A percentile compares a stretch with the other conserved stretches of the same genome.
phyloP scores from a whole-genome alignment of 2,797 vertebrate genomes.

The Rhynchonycteris naso region DNA sequence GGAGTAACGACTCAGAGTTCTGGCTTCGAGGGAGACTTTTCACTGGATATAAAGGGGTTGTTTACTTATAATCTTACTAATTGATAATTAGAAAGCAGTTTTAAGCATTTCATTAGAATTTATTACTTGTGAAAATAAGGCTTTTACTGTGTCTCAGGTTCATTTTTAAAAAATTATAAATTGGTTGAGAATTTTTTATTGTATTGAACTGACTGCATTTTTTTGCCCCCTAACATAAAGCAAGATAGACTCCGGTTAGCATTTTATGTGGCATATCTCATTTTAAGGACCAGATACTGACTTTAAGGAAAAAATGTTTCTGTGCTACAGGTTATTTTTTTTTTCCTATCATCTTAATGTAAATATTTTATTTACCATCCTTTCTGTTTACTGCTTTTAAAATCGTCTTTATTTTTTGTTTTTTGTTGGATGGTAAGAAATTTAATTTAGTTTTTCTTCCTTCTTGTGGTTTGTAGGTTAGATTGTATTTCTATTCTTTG shows the following conservation, averaged over 20 bases:
- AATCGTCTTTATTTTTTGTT: neutral
- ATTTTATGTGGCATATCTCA: neutral
- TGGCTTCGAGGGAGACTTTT: neutral
- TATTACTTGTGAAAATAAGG: neutral
- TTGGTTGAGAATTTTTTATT: neutral
- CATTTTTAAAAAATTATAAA: slow-evolving; percentile 29
- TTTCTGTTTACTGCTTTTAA: neutral
- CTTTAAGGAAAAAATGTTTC: neutral
- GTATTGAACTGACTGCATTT: neutral
- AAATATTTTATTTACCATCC: neutral
- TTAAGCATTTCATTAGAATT: slow-evolving; percentile 24
- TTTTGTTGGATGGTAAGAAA: neutral
- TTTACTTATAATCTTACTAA: neutral
- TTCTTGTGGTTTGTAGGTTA: neutral
- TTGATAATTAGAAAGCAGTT: neutral
- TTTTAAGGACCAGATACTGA: neutral
- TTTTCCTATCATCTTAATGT: neutral
- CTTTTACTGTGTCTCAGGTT: slow-evolving; percentile 25
- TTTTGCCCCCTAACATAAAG: neutral
- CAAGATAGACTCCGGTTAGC: neutral
- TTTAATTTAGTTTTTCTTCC: neutral
- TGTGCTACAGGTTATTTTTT: neutral
- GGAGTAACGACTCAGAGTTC: neutral
- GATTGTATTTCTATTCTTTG: neutral
- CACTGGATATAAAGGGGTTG: neutral